Conservation (phyloP, 2,888 invertebrate species). For the Dryocosmus kuriphilus region DNA sequence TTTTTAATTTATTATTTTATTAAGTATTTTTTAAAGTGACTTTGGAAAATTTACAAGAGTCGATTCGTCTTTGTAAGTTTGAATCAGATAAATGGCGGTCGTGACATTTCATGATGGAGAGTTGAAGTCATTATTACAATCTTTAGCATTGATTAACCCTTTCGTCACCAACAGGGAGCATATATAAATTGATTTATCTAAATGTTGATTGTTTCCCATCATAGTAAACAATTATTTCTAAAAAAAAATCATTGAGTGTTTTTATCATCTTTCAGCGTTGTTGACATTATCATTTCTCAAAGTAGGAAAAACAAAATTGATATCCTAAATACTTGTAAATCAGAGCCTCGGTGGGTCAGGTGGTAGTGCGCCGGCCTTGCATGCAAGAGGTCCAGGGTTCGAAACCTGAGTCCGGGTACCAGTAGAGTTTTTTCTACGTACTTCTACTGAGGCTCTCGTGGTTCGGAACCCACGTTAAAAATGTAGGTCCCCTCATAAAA, state of each 20-base stretch:
- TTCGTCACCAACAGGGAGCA: neutral
- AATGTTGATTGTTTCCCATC: neutral
- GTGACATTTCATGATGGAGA: neutral
- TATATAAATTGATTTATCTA: neutral
- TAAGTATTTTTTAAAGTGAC: neutral
- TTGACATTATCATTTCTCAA: neutral
- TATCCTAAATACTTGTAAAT: too few relatives aligned
- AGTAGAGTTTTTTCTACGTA: too few relatives aligned
- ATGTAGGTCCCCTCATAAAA: too few relatives aligned
- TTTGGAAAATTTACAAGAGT: neutral
- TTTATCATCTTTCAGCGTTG: neutral
- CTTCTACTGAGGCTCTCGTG: too few relatives aligned
- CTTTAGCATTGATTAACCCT: neutral
- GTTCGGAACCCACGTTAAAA: too few relatives aligned
- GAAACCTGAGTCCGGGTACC: too few relatives aligned
- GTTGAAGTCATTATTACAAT: neutral
- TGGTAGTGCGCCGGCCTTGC: too few relatives aligned
- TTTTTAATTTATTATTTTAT: too few relatives aligned
- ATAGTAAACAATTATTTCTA: neutral
- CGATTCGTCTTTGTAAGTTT: neutral
- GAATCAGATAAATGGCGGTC: conserved; percentile 2
- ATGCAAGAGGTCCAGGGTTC: too few relatives aligned
- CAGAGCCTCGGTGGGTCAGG: too few relatives aligned
- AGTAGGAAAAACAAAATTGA: neutral
- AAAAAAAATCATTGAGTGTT: neutral